Evolutionary conservation across 2,797 vertebrate genomes (phyloP).

Genomic region (Thamnophis elegans): DNA sequence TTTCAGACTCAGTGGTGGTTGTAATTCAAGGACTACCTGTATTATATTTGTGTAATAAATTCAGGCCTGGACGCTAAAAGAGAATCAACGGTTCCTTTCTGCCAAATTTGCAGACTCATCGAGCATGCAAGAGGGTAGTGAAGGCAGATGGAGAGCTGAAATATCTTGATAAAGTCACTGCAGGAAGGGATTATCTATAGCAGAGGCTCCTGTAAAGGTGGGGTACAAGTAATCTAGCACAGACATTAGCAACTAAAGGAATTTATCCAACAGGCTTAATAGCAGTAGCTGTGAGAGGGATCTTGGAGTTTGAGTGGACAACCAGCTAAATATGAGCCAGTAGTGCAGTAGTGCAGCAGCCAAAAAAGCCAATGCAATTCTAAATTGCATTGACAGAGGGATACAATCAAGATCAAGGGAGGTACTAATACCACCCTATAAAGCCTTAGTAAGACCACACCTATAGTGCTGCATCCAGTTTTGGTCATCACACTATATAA

Average conservation of each 20-base stretch:
- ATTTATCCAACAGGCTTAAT: neutral
- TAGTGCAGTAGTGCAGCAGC: fast-evolving
- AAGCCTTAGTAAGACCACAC: too few species aligned
- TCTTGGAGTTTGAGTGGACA: too few species aligned
- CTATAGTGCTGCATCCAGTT: too few species aligned
- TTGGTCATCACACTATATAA: too few species aligned
- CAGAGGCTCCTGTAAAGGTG: neutral
- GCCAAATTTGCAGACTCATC: neutral
- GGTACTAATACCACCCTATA: too few species aligned
- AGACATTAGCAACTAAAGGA: neutral
- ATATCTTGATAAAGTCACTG: neutral
- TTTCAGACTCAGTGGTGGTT: neutral
- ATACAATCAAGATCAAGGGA: too few species aligned
- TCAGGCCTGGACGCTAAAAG: neutral
- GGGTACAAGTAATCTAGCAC: neutral
- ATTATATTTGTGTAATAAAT: neutral
- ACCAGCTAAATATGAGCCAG: too few species aligned
- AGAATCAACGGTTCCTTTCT: neutral
- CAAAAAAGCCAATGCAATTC: too few species aligned
- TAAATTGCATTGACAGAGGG: too few species aligned
- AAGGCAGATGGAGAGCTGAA: neutral
- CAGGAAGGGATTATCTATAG: neutral
- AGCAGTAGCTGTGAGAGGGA: too few species aligned
- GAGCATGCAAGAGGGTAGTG: too few species aligned
- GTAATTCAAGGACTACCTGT: neutral